Evolutionary conservation across 2,888 invertebrate genomes (phyloP), one percentile per base, ranked within the genome.

Genomic region (Diadromus collaris): DNA sequence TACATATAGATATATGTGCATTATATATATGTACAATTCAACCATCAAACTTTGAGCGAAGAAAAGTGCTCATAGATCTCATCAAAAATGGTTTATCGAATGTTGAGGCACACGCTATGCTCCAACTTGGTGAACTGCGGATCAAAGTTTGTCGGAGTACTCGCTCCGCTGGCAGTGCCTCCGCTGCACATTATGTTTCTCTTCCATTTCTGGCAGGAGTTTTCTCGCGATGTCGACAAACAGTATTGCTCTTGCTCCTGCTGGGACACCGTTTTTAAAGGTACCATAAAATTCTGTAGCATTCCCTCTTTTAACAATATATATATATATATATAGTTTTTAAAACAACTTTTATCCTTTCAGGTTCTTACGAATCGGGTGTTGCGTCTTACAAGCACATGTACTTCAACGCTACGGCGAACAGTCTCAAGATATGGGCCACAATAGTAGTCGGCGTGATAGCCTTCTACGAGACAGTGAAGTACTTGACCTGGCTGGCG

Each of bases 261-360:
- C 88, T 95, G 95, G 94, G 95, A 95, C 86, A 95, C 95, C 0
- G 93, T 95, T 7, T 95, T 95, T 86, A 95, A 95, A 93, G 95
- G 94, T 94, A 89, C 85, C 67, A 1, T 51, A n/a, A 29, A 5
- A 67, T 67, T 63, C 51, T 58, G 51, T 34, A 41, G 32, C 2
- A 44, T 38, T 56, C 51, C 64, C 16, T 13, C 5, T n/a, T 41
- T 61, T 38, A 51, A 6, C 44, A 19, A 65, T 7, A 34, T 1
- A 34, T 34, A 7, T 7, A 27, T 72, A 21, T 29, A 4, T 48
- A n/a, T 13, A 16, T 32, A 27, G 27, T 41, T 27, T 64, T 64
- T 29, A 54, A 27, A 61, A 16, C 69, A 24, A 70, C 82, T 79
- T 38, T 85, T 86, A 64, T 78, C 48, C 70, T 89, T 86, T 54